Conservation (phyloP, 2,888 invertebrate genomes). For the Orthosia gracilis region DNA sequence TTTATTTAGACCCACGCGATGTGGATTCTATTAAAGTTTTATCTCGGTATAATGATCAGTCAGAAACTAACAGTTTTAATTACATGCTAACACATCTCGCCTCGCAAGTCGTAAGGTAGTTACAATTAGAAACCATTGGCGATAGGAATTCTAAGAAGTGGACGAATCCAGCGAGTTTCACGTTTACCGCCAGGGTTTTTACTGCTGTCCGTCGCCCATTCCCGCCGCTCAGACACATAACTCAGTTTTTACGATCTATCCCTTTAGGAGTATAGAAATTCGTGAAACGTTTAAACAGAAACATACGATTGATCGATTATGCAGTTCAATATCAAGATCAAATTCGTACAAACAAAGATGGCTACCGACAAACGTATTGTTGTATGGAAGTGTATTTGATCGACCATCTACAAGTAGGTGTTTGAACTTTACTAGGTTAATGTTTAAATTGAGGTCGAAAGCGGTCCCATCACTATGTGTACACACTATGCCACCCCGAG, state of each 20-base stretch:
- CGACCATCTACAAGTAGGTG: slow-evolving; percentile 63
- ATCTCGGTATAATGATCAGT: slow-evolving; percentile 39
- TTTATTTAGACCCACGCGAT: slow-evolving; percentile 30
- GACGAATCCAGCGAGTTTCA: slow-evolving; percentile 69
- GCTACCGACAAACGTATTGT: slow-evolving; percentile 66
- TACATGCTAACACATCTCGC: slow-evolving; percentile 47
- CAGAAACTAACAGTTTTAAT: slow-evolving; percentile 56
- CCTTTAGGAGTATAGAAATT: slow-evolving; percentile 55
- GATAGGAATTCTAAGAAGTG: slow-evolving; percentile 73
- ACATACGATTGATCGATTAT: slow-evolving; percentile 54
- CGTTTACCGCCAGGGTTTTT: slow-evolving; percentile 71
- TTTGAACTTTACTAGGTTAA: slow-evolving; percentile 82
- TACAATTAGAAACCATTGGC: slow-evolving; percentile 73
- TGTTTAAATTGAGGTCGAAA: slow-evolving; percentile 84
- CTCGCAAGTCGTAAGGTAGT: slow-evolving; percentile 61
- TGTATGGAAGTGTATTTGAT: slow-evolving; percentile 60
- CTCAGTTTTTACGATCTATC: slow-evolving; percentile 68
- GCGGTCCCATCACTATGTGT: slow-evolving; percentile 79
- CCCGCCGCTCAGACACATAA: slow-evolving; percentile 66
- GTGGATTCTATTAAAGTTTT: slow-evolving; percentile 33
- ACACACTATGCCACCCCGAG: slow-evolving; percentile 64
- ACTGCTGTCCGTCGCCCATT: slow-evolving; percentile 54
- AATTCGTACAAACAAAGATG: slow-evolving; percentile 66
- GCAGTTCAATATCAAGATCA: slow-evolving; percentile 60
- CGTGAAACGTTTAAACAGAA: slow-evolving; percentile 54